Evolutionary conservation across 1,140 invertebrate species (phyloP), one percentile per base, ranked within the genome.

Genomic region (Probaryconus sp.): DNA sequence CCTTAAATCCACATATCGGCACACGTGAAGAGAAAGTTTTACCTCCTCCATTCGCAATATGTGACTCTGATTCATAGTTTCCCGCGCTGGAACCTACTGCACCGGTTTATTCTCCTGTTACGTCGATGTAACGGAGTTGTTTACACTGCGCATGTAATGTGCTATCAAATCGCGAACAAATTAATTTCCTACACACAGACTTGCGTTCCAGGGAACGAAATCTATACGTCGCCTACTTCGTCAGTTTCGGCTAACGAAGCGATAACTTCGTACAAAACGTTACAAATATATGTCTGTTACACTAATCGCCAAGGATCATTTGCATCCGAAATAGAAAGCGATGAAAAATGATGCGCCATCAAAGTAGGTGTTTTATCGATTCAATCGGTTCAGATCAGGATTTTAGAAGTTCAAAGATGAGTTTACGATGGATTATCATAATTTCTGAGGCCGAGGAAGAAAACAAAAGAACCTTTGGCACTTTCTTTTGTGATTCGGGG

Each of bases 61-160:
- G 84, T 75, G 82, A 70, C 84, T 86, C 83, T 87, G 85, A 78
- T 87, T 85, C 65, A 70, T 65, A 80, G 83, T 87, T 87, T 88
- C 85, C 85, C 85, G 85, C 84, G 83, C 79, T 81, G 68, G 50
- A 58, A 86, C 81, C 86, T 87, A 85, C 55, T 87, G 30, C 55
- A 2, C 18, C 7, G 33, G 73, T 70, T 84, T 87, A 82, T 79
- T 84, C 81, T 79, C 87, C 86, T 87, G 82, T 71, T 87, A 85
- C 51, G 45, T 78, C 77, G 85, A 84, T 88, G 87, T 88, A 88
- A 88, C 84, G 82, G 87, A 87, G 87, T 88, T 88, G 87, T 87
- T 88, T 87, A 88, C 87, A 87, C 85, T 87, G 86, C 87, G 87
- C 87, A 88, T 88, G 86, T 88, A 88, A 88, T 81, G 81, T 84